phyloP scores from a whole-genome alignment of 2,888 invertebrate species.

The Archaeoteleia sp. region DNA sequence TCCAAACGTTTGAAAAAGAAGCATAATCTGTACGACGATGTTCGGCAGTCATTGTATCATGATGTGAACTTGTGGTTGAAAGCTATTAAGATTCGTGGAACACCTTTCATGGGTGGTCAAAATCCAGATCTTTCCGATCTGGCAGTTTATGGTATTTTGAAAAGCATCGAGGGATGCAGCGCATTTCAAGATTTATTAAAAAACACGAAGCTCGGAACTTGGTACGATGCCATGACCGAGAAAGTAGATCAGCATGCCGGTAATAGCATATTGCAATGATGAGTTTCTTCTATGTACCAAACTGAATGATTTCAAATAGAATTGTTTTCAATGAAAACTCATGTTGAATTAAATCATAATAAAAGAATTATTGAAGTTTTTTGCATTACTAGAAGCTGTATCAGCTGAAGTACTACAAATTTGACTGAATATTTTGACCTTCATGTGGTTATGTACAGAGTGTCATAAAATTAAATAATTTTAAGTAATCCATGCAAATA shows the following conservation, averaged over 20 bases:
- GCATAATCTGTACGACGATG: constrained; percentile 90
- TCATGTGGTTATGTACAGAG: too few species aligned
- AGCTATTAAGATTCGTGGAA: constrained; percentile 82
- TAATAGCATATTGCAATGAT: constrained; percentile 59
- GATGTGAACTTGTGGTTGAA: constrained; percentile 88
- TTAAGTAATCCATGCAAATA: too few species aligned
- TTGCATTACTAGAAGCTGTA: too few species aligned
- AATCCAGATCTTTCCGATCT: constrained; percentile 94
- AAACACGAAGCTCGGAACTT: constrained; percentile 84
- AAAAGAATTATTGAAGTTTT: too few species aligned
- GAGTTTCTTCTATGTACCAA: too few species aligned
- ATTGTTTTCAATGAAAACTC: too few species aligned
- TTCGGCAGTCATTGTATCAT: constrained; percentile 91
- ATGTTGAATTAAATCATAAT: too few species aligned
- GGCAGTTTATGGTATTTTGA: constrained; percentile 91
- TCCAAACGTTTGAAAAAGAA: constrained; percentile 91
- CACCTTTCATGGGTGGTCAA: constrained; percentile 89
- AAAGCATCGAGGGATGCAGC: constrained; percentile 93
- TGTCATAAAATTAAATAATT: too few species aligned
- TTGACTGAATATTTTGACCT: too few species aligned
- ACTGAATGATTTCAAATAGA: too few species aligned
- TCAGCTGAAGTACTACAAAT: too few species aligned
- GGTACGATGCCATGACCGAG: constrained; percentile 87
- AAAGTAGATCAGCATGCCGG: constrained; percentile 80
- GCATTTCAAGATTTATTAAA: constrained; percentile 89